Evolutionary conservation across 2,888 invertebrate genomes (phyloP).

Genomic region (Agonopterix heracliana): DNA sequence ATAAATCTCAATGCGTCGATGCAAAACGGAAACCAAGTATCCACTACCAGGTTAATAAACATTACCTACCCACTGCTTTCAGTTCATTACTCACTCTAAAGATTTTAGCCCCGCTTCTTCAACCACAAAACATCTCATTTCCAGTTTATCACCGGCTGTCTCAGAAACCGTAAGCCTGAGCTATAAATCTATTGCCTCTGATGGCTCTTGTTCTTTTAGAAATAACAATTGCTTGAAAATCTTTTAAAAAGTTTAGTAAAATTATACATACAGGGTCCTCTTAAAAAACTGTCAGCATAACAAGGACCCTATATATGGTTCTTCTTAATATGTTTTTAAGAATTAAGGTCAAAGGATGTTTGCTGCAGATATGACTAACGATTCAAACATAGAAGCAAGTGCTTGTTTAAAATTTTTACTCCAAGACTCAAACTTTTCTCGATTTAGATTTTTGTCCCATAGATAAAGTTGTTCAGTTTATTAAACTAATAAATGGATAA

Average conservation of each 20-base stretch:
- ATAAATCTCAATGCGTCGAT: too few species aligned
- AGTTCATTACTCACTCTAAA: not conserved
- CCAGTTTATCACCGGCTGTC: not conserved
- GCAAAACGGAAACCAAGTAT: not conserved
- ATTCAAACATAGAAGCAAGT: too few species aligned
- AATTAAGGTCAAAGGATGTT: constrained; percentile 2
- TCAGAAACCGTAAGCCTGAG: not conserved
- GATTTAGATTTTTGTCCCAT: too few species aligned
- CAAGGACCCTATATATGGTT: too few species aligned
- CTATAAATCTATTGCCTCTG: not conserved
- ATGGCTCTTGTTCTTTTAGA: not conserved
- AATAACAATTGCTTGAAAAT: not conserved
- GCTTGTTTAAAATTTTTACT: too few species aligned
- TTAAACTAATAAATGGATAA: too few species aligned
- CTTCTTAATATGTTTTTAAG: not conserved
- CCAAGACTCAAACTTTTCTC: too few species aligned
- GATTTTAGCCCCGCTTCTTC: not conserved
- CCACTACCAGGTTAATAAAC: not conserved
- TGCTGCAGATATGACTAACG: too few species aligned
- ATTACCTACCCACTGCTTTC: not conserved
- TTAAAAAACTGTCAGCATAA: too few species aligned
- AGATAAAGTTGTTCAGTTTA: too few species aligned
- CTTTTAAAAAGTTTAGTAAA: too few species aligned
- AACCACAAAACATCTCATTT: not conserved
- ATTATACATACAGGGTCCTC: too few species aligned